These are phyloP conservation scores for Bucco capensis DNA, from an alignment of 2,113 vertebrate genomes.

Conservation along the genomic window DNA sequence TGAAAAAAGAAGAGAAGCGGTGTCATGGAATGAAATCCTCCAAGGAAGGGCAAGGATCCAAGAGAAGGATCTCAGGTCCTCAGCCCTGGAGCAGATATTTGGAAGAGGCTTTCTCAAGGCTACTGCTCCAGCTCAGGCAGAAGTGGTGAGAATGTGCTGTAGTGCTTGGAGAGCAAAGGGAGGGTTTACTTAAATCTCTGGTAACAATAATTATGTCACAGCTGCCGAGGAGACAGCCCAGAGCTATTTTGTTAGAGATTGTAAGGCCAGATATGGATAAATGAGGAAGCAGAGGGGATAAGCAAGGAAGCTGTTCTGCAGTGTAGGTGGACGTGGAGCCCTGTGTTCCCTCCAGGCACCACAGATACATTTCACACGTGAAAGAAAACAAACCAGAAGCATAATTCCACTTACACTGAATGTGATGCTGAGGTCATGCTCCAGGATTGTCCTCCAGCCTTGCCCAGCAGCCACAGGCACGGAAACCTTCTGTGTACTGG, in stretches of 20 bases:
- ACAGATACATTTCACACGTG: not conserved
- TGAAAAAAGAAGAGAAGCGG: not conserved
- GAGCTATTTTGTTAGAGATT: not conserved
- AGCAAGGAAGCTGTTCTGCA: not conserved
- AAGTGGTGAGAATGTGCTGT: not conserved
- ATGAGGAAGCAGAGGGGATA: not conserved
- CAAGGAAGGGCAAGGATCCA: not conserved
- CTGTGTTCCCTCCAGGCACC: not conserved
- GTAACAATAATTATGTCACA: constrained; percentile 26
- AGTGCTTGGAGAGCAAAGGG: not conserved
- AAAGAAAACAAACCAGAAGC: not conserved
- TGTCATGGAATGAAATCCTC: not conserved
- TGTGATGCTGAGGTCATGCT: not conserved
- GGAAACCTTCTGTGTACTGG: not conserved
- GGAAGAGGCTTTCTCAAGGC: not conserved
- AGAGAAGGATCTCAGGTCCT: not conserved
- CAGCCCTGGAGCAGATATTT: not conserved
- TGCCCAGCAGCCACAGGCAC: not conserved
- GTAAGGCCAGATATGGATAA: not conserved
- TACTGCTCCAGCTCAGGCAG: not conserved
- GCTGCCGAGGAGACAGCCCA: not conserved
- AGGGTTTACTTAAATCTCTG: not conserved
- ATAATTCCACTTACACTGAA: not conserved
- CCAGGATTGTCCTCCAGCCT: not conserved
- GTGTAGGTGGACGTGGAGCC: not conserved